These are phyloP conservation scores for Marmota monax DNA, from an alignment of 2,113 vertebrate genomes.

Conservation along the genomic window DNA sequence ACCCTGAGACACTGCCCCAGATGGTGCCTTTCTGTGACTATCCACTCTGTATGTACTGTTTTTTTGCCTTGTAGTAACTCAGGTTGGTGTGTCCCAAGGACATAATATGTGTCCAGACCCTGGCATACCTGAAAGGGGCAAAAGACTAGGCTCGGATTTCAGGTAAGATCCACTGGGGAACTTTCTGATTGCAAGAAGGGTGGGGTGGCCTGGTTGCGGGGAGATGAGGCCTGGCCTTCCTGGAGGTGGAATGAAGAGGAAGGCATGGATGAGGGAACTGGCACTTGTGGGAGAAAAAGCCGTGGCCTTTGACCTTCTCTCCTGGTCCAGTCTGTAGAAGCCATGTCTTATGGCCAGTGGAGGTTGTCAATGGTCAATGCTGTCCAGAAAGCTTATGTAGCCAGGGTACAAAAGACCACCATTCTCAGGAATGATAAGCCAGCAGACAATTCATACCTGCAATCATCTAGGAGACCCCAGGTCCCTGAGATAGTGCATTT, in stretches of 20 bases:
- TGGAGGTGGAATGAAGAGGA: not conserved
- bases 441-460: not conserved
- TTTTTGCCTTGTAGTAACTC: slow-evolving; percentile 95
- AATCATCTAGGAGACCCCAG: not conserved
- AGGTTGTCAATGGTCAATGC: not conserved
- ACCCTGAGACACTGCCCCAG: slow-evolving; percentile 58
- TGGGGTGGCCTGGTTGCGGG: not conserved
- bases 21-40: slow-evolving; percentile 77
- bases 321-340: not conserved
- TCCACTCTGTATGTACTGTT: slow-evolving; percentile 90
- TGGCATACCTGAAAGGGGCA: slow-evolving; percentile 97
- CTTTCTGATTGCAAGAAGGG: slow-evolving; percentile 60
- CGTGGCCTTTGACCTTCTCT: not conserved
- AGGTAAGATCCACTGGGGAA: slow-evolving; percentile 89
- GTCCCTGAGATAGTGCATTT: slow-evolving; percentile 20
- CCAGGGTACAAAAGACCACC: not conserved
- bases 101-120: slow-evolving; percentile 99
- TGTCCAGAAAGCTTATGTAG: not conserved
- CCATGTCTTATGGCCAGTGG: not conserved
- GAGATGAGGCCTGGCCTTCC: not conserved
- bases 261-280: not conserved
- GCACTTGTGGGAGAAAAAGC: not conserved
- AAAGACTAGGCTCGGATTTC: slow-evolving; percentile 99
- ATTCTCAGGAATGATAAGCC: not conserved
- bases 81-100: slow-evolving; percentile 99